Evolutionary conservation across 2,888 invertebrate genomes (phyloP), one percentile per base, ranked within the genome.

Genomic region (Eristalis arbustorum): DNA sequence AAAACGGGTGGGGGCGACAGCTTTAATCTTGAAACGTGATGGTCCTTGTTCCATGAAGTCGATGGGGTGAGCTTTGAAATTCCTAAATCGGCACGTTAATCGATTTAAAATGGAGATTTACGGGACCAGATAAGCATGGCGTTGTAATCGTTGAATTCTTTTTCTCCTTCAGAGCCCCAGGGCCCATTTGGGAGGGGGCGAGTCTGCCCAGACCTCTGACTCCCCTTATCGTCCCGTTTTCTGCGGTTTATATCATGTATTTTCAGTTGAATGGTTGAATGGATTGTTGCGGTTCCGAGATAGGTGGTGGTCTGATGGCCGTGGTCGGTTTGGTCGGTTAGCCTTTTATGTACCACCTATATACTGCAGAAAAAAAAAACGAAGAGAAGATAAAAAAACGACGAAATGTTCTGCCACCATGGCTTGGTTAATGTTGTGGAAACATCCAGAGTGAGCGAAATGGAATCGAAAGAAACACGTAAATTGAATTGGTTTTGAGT

Each of bases 31-130:
- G 62, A 68, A 75, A 87, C 74, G 85, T 81, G 69, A 77, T 66
- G 63, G 49, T n/a, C 42, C 42, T 42, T 42, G 42, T 14, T 42
- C n/a, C n/a, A n/a, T 23, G n/a, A 49, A 31, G 6, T 10, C 59
- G 23, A 22, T 23, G n/a, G 42, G 42, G 34, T 62, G 66, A 23
- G 71, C 59, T 59, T 59, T 11, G 72, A 71, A 75, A 83, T 87
- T 83, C 56, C 82, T 75, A 87, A 87, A 87, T 87, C 87, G 78
- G 87, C 87, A 87, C 87, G 87, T 87, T 87, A 87, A 87, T 87
- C 87, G 87, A 87, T 87, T 83, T 87, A 83, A 87, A 87, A 87
- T 82, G 82, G 83, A 87, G 87, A 87, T 87, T 87, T 83, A 83
- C 83, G 78, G 74, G 68, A 57, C 49, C 63, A 75, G 87, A 87